Evolutionary conservation across 2,888 invertebrate genomes (phyloP).

Genomic region (Aspidiotus rigidus): DNA sequence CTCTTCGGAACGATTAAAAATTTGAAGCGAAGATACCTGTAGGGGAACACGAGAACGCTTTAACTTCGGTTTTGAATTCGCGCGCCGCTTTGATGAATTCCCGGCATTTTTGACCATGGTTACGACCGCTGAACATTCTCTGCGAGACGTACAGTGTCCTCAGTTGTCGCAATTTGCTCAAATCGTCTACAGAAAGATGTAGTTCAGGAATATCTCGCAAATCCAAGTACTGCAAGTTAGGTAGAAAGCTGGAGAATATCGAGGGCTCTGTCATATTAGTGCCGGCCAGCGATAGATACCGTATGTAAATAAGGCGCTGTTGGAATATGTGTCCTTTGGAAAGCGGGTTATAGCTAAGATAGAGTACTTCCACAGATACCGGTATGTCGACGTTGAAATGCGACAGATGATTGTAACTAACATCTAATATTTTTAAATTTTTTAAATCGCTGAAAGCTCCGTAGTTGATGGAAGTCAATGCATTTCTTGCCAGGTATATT

Average conservation of each 20-base stretch:
- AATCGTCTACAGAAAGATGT: conserved; percentile 3
- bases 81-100: not conserved
- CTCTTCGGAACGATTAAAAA: not conserved
- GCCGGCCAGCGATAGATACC: conserved; percentile 8
- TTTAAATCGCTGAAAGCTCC: conserved; percentile 8
- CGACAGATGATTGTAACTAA: conserved; percentile 13
- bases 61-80: conserved; percentile 17
- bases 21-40: not conserved
- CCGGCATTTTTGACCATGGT: not conserved
- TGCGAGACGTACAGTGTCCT: conserved; percentile 7
- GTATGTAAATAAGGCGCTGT: conserved; percentile 12
- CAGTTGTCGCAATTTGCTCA: conserved; percentile 4
- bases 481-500: conserved; percentile 14
- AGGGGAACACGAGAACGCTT: conserved; percentile 12
- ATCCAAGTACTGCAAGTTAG: conserved; percentile 9
- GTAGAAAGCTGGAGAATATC: conserved; percentile 15
- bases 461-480: conserved; percentile 8
- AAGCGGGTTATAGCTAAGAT: conserved; percentile 17
- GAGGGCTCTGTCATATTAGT: conserved; percentile 8
- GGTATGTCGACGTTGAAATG: conserved; percentile 13
- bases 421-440: conserved; percentile 8
- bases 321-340: conserved; percentile 14
- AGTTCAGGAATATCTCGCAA: conserved; percentile 11
- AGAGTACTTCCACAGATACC: conserved; percentile 13
- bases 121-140: conserved; percentile 15